Percentiles rank a stretch among this genome's conserved stretches.
phyloP scores from a whole-genome alignment of 2,113 vertebrate species.

The Dendrocopos noguchii region DNA sequence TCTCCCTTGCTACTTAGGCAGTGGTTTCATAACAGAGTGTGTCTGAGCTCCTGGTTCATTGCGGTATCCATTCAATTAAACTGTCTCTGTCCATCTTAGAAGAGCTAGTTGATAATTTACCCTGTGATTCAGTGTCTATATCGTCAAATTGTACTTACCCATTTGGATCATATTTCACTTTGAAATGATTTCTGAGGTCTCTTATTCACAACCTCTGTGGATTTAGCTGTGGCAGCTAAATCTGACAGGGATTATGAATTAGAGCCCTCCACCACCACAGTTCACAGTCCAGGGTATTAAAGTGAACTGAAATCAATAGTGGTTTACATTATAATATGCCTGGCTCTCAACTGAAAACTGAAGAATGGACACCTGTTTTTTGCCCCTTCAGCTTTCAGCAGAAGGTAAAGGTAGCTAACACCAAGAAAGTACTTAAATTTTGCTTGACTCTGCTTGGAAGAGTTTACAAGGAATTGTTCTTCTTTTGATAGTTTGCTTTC shows the following conservation, averaged over 20 bases:
- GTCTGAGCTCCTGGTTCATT: neutral
- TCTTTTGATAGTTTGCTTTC: neutral
- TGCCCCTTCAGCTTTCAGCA: neutral
- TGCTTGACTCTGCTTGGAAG: neutral
- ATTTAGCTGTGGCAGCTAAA: constrained; percentile 41
- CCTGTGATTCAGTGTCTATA: neutral
- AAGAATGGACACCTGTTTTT: neutral
- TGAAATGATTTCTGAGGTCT: constrained; percentile 16
- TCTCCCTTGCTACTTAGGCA: neutral
- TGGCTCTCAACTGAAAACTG: constrained; percentile 15
- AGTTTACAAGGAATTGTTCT: neutral
- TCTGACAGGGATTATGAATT: constrained; percentile 43
- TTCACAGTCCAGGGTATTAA: constrained; percentile 46
- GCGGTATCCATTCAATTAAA: neutral
- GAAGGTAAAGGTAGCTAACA: neutral
- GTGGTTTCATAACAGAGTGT: neutral
- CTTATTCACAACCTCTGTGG: neutral
- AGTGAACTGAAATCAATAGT: constrained; percentile 65
- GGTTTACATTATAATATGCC: constrained; percentile 50
- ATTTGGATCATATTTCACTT: neutral
- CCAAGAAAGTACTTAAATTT: neutral
- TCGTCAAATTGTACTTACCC: neutral
- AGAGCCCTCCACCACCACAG: constrained; percentile 40
- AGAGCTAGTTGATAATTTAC: neutral
- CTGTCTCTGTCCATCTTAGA: neutral